Base-by-base conservation (phyloP, 2,888 invertebrate genomes). In the Yponomeuta evonymella region DNA sequence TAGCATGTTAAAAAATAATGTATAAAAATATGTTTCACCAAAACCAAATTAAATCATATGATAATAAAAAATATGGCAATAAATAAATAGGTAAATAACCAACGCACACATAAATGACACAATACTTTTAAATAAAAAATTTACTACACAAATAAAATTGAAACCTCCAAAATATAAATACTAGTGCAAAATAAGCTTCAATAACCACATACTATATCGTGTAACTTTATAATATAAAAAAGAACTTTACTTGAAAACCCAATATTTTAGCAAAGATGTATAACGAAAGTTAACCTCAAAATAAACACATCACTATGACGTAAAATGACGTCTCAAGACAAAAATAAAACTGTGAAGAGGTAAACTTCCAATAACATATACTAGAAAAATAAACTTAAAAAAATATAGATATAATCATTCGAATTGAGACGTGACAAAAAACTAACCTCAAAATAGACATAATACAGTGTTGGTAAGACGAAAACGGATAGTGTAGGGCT, bases 341-440 rank as follows among this genome's bases (percentile, higher is more conserved):
- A 23, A 63, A 8, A 65, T 29, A 8, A 74, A 75, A 72, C 73
- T 75, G 75, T 65, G 75, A 75, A 70, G 72, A 69, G 36, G 72
- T 51, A 70, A 58, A 73, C 43, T 15, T 30, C 11, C 15, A 15
- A 48, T 9, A 23, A 23, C 23, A 58, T 58, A 58, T 4, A 58
- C 12, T 58, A 15, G 51, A 12, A 58, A 58, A 58, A 58, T 3
- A 15, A 15, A 58, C 51, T 58, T 15, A 58, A 58, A 58, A 58
- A 58, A 58, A 58, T 23, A 58, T 58, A 58, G 3, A 15, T 5
- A 58, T 12, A 15, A 58, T 58, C 12, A 58, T 43, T 43, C 43
- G 0, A 8, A 43, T 8, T 8, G 43, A 4, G 36, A 43, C 43
- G 33, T 33, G 12, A 51, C 12, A 58, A 58, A 15, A 51, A 58